These are phyloP conservation scores for Ochlodes sylvanus DNA, from an alignment of 2,888 invertebrate genomes.

Conservation along the genomic window DNA sequence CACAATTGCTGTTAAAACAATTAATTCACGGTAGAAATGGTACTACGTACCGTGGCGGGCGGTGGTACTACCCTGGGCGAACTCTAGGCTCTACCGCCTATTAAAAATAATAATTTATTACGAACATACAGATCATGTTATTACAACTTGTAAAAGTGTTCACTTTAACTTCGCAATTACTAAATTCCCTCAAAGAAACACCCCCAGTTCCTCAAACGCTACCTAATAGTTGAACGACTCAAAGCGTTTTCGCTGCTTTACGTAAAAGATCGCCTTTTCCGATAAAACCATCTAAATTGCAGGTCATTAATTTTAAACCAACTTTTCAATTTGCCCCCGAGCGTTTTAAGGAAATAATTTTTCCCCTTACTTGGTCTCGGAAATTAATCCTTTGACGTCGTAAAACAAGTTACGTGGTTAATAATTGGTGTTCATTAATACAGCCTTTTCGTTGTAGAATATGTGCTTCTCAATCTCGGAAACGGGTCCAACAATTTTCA, in stretches of 20 bases:
- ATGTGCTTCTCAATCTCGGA: too few species aligned
- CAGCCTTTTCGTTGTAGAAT: too few species aligned
- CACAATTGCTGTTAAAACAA: too few species aligned
- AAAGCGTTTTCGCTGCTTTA: conserved; percentile 12
- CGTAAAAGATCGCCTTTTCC: conserved; percentile 22
- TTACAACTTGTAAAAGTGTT: too few species aligned
- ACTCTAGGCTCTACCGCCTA: too few species aligned
- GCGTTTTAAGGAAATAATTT: conserved; percentile 31
- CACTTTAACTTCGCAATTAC: background rate
- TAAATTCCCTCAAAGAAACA: background rate
- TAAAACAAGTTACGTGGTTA: conserved; percentile 3
- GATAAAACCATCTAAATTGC: conserved; percentile 35
- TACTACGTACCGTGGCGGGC: too few species aligned
- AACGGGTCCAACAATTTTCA: too few species aligned
- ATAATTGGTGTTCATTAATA: too few species aligned
- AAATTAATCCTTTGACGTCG: conserved; percentile 24
- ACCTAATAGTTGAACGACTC: background rate
- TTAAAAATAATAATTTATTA: too few species aligned
- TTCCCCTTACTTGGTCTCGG: conserved; percentile 24
- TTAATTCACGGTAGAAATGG: too few species aligned
- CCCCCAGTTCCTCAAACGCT: background rate
- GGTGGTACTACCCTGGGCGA: too few species aligned
- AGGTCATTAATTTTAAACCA: conserved; percentile 34
- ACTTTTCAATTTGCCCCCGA: conserved; percentile 29
- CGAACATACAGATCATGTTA: too few species aligned